Evolutionary conservation across 37 sponge, comb jelly and placozoan genomes (phyloP), one percentile per base, ranked within the genome.

Genomic region (Bolinopsis microptera): DNA sequence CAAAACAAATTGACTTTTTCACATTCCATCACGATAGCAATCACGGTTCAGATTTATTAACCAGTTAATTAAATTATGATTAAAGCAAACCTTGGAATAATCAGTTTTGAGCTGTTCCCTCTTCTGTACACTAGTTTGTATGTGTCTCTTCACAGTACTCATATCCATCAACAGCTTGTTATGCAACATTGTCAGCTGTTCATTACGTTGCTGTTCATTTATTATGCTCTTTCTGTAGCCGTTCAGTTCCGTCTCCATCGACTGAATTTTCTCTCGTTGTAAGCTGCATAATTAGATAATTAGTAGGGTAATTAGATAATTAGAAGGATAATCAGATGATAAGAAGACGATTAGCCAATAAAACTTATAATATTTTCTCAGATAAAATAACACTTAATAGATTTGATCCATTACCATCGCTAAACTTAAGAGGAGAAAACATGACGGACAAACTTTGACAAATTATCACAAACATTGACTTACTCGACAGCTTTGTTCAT

Each of bases 141-240:
- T 94, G 69, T 97, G 98, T 74, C 93, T 93, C 95, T 97, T 95
- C 48, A 99, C 95, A 33, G 95, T 94, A 36, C 67, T 92, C 31
- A 96, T 95, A 86, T 99, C 99, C 34, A 96, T 94, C 0, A 94
- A 93, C 34, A 69, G 39, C 69, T 94, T 94, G 39, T 94, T 95
- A 83, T 94, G 93, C 93, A 95, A 69, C 92, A 96, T 83, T 24
- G 99, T 99, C 39, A 99, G 92, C 75, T 95, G 83, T 69, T 99
- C 99, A 94, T 97, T 96, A 68, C 92, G 92, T 93, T 97, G 96
- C 70, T 99, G 96, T 93, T 97, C 98, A 69, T 95, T 94, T 0
- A 69, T 37, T 40, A 97, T 96, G 93, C 93, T 93, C 76, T 96
- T 97, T 94, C 96, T 96, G 94, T 94, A 97, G 93, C 96, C 96